phyloP scores from a whole-genome alignment of 1,140 invertebrate species.

The Adoxophyes honmai region DNA sequence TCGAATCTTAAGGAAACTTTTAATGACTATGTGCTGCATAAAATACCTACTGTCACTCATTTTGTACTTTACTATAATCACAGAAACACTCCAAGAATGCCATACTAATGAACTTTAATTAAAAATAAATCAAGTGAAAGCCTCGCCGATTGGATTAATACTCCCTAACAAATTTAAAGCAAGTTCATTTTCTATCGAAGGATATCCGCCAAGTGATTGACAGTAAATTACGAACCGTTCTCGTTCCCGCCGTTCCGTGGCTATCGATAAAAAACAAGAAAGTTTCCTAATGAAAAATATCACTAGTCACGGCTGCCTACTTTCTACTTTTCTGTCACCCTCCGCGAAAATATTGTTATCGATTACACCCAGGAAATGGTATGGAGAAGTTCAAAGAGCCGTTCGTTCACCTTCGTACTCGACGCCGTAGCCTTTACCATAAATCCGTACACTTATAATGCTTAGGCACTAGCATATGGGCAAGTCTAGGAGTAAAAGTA shows the following conservation, averaged over 20 bases:
- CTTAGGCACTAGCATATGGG: no score
- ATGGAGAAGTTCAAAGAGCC: constrained; percentile 29
- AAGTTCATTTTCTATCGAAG: constrained; percentile 7
- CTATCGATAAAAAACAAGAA: constrained; percentile 14
- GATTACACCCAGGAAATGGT: constrained; percentile 35
- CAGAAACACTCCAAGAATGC: no score
- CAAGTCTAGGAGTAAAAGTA: no score
- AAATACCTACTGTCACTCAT: no score
- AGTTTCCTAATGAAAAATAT: constrained; percentile 29
- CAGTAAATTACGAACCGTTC: constrained; percentile 4
- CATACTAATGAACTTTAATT: no score
- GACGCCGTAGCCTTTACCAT: no score
- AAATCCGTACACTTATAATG: no score
- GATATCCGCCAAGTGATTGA: constrained; percentile 14
- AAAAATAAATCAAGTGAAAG: constrained; percentile 4
- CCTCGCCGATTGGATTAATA: constrained; percentile 1
- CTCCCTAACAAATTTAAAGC: neutral
- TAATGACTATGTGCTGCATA: no score
- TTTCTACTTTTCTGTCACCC: constrained; percentile 29
- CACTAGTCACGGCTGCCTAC: constrained; percentile 24
- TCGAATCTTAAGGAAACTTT: no score
- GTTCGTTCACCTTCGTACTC: constrained; percentile 37
- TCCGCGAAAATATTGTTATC: constrained; percentile 40
- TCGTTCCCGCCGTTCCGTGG: neutral
- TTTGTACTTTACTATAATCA: no score